phyloP scores from a whole-genome alignment of 2,113 vertebrate species.

The Furnarius figulus region DNA sequence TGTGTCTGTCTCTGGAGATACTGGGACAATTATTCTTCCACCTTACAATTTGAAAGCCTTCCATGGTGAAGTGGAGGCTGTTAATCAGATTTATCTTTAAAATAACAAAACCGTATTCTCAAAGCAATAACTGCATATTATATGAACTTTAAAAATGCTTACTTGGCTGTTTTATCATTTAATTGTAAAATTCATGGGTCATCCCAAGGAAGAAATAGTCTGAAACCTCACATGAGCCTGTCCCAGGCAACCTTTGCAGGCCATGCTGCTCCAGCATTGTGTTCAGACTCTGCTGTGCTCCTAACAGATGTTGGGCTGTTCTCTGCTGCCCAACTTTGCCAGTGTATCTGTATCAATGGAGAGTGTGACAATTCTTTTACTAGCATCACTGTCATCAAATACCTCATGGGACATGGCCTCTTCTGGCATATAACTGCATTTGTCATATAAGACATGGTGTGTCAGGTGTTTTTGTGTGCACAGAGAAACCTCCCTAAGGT shows the following conservation, averaged over 20 bases:
- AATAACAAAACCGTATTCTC: not conserved
- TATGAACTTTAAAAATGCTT: not conserved
- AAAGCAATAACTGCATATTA: not conserved
- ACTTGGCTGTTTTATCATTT: not conserved
- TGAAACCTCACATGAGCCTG: not conserved
- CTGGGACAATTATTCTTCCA: not conserved
- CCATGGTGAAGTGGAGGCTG: not conserved
- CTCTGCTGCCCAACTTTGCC: not conserved
- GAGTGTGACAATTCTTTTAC: not conserved
- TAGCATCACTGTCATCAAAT: not conserved
- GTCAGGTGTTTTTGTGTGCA: not conserved
- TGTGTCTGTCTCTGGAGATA: not conserved
- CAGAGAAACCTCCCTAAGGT: not conserved
- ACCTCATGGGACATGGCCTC: not conserved
- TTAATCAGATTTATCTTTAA: not conserved
- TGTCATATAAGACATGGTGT: not conserved
- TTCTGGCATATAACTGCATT: not conserved
- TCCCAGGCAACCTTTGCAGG: not conserved
- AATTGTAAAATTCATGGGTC: not conserved
- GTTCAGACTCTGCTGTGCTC: not conserved
- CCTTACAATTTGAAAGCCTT: not conserved
- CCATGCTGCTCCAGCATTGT: not conserved
- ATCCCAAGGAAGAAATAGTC: not conserved
- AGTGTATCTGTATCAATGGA: not conserved
- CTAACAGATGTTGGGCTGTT: not conserved